Percentiles rank a stretch among this genome's conserved stretches.
phyloP scores from a whole-genome alignment of 2,888 invertebrate species.

The Calameuta pallipes region DNA sequence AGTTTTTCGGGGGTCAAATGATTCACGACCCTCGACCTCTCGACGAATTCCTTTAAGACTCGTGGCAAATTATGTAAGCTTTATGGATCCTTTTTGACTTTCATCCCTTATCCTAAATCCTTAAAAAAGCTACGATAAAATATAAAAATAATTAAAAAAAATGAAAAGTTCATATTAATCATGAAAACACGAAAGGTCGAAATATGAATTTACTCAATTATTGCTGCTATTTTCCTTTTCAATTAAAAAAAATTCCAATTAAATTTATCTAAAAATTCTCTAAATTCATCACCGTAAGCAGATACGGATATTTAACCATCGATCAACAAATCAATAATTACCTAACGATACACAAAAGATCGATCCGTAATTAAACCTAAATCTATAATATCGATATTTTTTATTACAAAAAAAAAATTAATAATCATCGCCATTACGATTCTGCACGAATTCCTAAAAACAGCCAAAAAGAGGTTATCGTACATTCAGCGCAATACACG shows the following conservation, averaged over 20 bases:
- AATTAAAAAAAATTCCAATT: neutral
- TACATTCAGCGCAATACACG: neutral
- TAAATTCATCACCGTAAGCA: too few species aligned
- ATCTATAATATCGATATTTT: neutral
- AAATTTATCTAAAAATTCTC: neutral
- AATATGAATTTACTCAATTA: too few species aligned
- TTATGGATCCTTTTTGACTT: neutral
- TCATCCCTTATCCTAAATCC: neutral
- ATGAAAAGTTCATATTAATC: neutral
- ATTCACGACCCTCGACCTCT: neutral
- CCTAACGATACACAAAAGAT: slow-evolving; percentile 14
- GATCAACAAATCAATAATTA: neutral
- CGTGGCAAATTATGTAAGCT: neutral
- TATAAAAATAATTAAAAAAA: neutral
- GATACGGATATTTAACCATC: neutral
- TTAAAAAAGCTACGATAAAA: neutral
- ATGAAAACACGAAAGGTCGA: neutral
- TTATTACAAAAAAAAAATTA: neutral
- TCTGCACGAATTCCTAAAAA: neutral
- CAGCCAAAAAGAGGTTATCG: neutral
- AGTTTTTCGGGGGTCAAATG: neutral
- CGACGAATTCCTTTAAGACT: neutral
- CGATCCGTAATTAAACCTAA: slow-evolving; percentile 9
- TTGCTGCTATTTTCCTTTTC: neutral
- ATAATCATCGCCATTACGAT: neutral